These are phyloP conservation scores for Taphrorychus bicolor DNA, from an alignment of 2,888 invertebrate genomes.

Conservation along the genomic window DNA sequence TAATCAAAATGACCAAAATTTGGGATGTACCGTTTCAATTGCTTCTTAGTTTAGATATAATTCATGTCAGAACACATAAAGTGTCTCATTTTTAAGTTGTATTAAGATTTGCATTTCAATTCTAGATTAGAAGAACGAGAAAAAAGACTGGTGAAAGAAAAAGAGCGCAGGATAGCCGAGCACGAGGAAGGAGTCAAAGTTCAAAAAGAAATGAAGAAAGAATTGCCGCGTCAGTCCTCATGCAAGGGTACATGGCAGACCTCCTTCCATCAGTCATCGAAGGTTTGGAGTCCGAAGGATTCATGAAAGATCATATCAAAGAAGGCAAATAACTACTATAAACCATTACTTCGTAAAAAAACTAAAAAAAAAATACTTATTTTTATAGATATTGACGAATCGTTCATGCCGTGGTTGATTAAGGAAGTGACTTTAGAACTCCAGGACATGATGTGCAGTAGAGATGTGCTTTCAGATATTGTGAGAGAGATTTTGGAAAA, in stretches of 20 bases:
- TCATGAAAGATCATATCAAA: constrained; percentile 68
- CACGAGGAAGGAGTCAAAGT: constrained; percentile 68
- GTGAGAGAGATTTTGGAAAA: constrained; percentile 80
- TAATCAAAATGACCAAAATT: too few relatives aligned
- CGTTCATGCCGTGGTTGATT: constrained; percentile 88
- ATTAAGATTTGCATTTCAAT: neutral
- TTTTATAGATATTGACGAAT: constrained; percentile 74
- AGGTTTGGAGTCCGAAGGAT: constrained; percentile 78
- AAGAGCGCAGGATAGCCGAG: constrained; percentile 76
- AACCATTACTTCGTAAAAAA: too few relatives aligned
- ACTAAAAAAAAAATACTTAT: neutral
- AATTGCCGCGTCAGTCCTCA: constrained; percentile 80
- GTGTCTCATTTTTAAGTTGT: neutral
- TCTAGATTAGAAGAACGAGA: constrained; percentile 80
- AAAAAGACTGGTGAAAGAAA: constrained; percentile 70
- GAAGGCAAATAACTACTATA: constrained; percentile 60
- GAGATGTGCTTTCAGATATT: constrained; percentile 81
- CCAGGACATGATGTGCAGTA: constrained; percentile 79
- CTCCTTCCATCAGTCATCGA: constrained; percentile 85
- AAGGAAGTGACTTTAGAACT: constrained; percentile 82
- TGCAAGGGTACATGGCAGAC: constrained; percentile 87
- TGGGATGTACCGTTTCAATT: too few relatives aligned
- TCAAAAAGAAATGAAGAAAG: constrained; percentile 78
- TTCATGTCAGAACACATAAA: too few relatives aligned
- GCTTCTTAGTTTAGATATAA: too few relatives aligned